Evolutionary conservation across 2,888 invertebrate genomes (phyloP), one percentile per base, ranked within the genome.

Genomic region (Tipula confusa): DNA sequence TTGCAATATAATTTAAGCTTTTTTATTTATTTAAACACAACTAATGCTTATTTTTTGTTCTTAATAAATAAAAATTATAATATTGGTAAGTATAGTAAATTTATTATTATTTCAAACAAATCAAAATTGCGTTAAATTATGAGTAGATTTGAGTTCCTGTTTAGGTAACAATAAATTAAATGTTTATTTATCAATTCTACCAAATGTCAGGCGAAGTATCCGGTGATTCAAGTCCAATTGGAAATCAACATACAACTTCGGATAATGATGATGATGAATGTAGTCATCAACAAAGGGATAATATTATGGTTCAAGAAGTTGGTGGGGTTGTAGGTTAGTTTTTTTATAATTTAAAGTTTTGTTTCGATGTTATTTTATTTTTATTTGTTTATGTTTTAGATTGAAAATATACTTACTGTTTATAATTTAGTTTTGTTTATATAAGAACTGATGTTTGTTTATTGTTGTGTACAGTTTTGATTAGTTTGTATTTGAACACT

Each of bases 181-280:
- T 64, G 24, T 64, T 64, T 64, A 18, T 43, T 7, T 15, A 64
- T 64, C 13, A 64, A 64, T 64, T 64, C 64, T 64, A 64, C 64
- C 64, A 64, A 24, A 64, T 64, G 85, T 82, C 87, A 89, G 89
- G 89, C 89, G 89, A 89, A 87, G 89, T 89, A 86, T 89, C 89
- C 86, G 88, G 89, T 85, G 88, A 88, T 85, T 87, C 89, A 86
- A 89, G 89, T 87, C 89, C 89, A 86, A 87, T 88, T 85, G 87
- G 88, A 87, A 87, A 88, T 86, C 89, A 89, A 87, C 88, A 87
- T 86, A 87, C 88, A 86, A 84, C 85, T 83, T 86, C 86, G 80
- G 86, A 86, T 85, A 86, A 87, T 85, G 88, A 87, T 86, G 88
- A 87, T 85, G 86, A 86, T 85, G 87, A 87, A 83, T 64, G 64